Evolutionary conservation across 2,113 vertebrate genomes (phyloP), one percentile per base, ranked within the genome.

Genomic region (Poeciliopsis retropinna): DNA sequence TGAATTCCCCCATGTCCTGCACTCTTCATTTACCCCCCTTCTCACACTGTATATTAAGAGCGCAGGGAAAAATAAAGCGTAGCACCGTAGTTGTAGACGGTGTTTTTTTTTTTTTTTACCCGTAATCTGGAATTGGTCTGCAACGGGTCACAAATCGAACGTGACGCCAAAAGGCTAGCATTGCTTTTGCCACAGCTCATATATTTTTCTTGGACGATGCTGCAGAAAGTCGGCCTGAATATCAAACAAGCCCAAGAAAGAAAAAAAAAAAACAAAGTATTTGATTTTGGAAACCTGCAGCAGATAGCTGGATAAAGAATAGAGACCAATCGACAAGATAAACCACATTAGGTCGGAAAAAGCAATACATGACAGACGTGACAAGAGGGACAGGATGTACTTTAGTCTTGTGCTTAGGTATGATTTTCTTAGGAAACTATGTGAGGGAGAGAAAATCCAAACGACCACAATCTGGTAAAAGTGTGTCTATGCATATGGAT

Each of bases 401-500:
- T 64, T 34, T 64, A 11, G n/a, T 9, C 63, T n/a, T n/a, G 30
- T 64, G 17, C 15, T 32, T 9, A 32, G 62, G 30, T 32, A 64
- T 47, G 44, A 47, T 47, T 47, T 47, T 47, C 44, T 47, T 47
- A 47, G 44, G 44, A 47, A 47, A 47, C 44, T 47, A 47, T 47
- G 44, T 19, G 44, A 47, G 44, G 14, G 27, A 47, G 29, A 80
- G 76, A 85, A 41, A 61, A 83, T 79, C 76, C 44, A 47, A 47
- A 76, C 72, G 80, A 80, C 79, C 63, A n/a, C 30, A 83, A 77
- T 64, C 61, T 76, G 70, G 61, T 65, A 34, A 60, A 69, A 72
- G 76, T 41, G 63, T 85, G 78, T 30, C 34, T 82, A 75, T 83
- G 73, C 86, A 89, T 88, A 77, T 81, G 85, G 80, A 87, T 80